Percentiles rank a stretch among this genome's conserved stretches.
These are phyloP conservation scores for Calyptommatus sinebrachiatus DNA, from an alignment of 2,113 vertebrate genomes.

Conservation along the genomic window DNA sequence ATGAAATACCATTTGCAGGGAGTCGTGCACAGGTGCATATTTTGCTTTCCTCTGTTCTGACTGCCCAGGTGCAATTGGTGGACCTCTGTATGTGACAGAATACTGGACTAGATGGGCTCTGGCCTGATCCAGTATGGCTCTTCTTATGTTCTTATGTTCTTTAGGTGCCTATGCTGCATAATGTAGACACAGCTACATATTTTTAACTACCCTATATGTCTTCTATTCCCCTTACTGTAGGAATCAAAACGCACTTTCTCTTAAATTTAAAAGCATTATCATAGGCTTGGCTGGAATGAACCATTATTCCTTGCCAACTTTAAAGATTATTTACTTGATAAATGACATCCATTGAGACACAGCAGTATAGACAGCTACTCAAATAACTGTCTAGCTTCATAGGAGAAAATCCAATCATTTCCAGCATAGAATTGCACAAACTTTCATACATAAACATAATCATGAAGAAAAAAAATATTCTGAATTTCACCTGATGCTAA, in stretches of 20 bases:
- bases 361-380: constrained; percentile 44
- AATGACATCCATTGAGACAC: constrained; percentile 38
- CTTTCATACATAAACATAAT: constrained; percentile 47
- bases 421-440: constrained; percentile 28
- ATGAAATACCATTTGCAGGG: too few relatives aligned
- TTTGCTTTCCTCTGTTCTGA: too few relatives aligned
- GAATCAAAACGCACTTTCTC: constrained; percentile 7
- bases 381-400: constrained; percentile 43
- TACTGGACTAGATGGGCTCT: too few relatives aligned
- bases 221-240: constrained; percentile 10
- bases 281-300: constrained; percentile 32
- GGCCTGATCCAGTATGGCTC: too few relatives aligned
- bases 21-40: too few relatives aligned
- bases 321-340: constrained; percentile 56
- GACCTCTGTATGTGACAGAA: too few relatives aligned
- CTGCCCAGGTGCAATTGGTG: too few relatives aligned
- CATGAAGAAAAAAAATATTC: constrained; percentile 44
- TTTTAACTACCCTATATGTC: not conserved
- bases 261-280: constrained; percentile 31
- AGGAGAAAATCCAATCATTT: constrained; percentile 42
- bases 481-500: constrained; percentile 36
- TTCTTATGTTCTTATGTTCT: too few relatives aligned
- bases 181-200: too few relatives aligned
- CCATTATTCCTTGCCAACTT: constrained; percentile 44
- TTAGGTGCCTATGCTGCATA: too few relatives aligned